Conservation (phyloP, 2,113 vertebrate species). For the Eulemur rufifrons region DNA sequence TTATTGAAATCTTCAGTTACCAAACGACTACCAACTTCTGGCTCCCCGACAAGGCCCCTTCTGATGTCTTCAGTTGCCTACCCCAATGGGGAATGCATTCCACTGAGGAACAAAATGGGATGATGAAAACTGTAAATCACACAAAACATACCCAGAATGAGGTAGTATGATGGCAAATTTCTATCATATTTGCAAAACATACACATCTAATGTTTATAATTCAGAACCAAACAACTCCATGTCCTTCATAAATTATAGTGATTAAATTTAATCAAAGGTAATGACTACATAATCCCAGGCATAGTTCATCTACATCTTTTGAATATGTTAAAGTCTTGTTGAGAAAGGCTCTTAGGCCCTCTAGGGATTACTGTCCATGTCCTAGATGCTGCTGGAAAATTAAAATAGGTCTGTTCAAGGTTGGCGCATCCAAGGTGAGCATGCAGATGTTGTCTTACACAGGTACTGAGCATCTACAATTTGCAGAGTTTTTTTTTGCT, state of each 20-base stretch:
- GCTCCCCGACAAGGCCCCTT: neutral
- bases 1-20: neutral
- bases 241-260: slow-evolving; percentile 43
- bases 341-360: neutral
- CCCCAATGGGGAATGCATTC: neutral
- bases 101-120: neutral
- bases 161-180: neutral
- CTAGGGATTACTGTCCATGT: neutral
- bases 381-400: slow-evolving; percentile 17
- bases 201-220: neutral
- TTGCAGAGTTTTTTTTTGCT: neutral
- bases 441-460: neutral
- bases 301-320: slow-evolving; percentile 14
- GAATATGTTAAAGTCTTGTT: slow-evolving; percentile 49
- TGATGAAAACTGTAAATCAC: neutral
- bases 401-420: neutral
- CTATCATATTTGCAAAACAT: slow-evolving; percentile 13
- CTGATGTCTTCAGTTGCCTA: neutral
- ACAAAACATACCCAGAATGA: neutral
- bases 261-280: slow-evolving; percentile 57
- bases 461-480: neutral
- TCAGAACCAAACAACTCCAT: slow-evolving; percentile 20
- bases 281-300: slow-evolving; percentile 51
- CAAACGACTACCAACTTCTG: neutral
- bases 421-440: neutral